Base-by-base conservation (phyloP, 2,888 invertebrate genomes). In the Drosophila fungiperda region DNA sequence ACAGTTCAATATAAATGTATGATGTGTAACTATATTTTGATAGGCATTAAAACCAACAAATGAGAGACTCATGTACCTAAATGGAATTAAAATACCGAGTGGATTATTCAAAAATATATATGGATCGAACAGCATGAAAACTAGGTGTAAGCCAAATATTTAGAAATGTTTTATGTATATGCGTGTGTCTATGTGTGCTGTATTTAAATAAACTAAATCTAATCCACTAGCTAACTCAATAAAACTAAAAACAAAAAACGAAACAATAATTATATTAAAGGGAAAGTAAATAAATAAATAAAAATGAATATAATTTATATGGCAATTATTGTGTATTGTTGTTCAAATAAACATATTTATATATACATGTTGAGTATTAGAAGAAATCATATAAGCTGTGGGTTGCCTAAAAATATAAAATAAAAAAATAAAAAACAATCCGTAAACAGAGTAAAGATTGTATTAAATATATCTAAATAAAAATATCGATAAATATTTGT, bases 41-140 rank as follows among this genome's bases (percentile, higher is more conserved):
- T 73, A 83, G 69, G 64, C 52, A 73, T 85, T 75, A 69, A 67
- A 58, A 76, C 6, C 35, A 23, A 66, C 55, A 81, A 82, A 80
- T 75, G 90, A 91, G 90, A 91, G 89, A 91, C 90, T 90, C 85
- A 86, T 86, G 91, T 90, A 90, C 89, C 89, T 90, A 83, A 86
- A 80, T 70, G 76, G 75, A 76, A 82, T 62, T 70, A 79, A 70
- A 52, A 58, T 73, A 59, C 73, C 65, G 69, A 59, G 73, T 54
- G 70, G 73, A 73, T 65, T 33, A 40, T 62, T 50, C 32, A 45
- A 17, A 42, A 42, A 33, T n/a, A 67, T 36, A n/a, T 35, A 59
- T 50, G 36, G 35, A 59, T 67, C 52, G 45, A 42, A 65, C n/a
- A 33, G 45, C 50, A 53, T 62, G 60, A 50, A 48, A 85, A 61